Evolutionary conservation across 92 coral and sea anemone genomes (phyloP).

Genomic region (Montipora capitata): DNA sequence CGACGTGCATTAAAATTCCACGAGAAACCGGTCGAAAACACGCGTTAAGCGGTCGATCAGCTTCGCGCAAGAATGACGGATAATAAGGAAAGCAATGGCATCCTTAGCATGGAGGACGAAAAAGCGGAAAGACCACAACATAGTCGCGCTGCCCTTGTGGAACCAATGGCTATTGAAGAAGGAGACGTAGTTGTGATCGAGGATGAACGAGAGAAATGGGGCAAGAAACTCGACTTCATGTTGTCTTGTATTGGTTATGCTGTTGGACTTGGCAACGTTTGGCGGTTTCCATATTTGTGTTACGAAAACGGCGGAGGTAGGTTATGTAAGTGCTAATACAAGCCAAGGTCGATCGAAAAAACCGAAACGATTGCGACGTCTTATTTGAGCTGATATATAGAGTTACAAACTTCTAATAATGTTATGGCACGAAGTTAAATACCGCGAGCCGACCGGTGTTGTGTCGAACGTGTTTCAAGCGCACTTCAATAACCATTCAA

Average conservation of each 20-base stretch:
- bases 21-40: background rate
- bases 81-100: conserved; percentile 20
- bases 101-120: background rate
- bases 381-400: conserved; percentile 6
- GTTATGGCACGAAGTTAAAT: background rate
- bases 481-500: no score
- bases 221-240: conserved; percentile 83
- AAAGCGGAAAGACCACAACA: conserved; percentile 35
- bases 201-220: conserved; percentile 87
- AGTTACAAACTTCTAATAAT: no score
- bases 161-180: conserved; percentile 42
- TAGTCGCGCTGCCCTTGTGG: conserved; percentile 62
- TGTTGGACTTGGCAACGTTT: conserved; percentile 88
- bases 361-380: background rate
- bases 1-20: background rate
- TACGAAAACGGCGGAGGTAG: conserved; percentile 89
- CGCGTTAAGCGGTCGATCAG: background rate
- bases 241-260: conserved; percentile 87
- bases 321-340: background rate
- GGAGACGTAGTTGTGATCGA: conserved; percentile 46
- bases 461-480: no score
- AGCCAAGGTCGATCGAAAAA: background rate
- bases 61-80: conserved; percentile 8
- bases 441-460: background rate
- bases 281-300: conserved; percentile 89